Base-by-base conservation (phyloP, 2,888 invertebrate genomes). In the Xylophagus ater region DNA sequence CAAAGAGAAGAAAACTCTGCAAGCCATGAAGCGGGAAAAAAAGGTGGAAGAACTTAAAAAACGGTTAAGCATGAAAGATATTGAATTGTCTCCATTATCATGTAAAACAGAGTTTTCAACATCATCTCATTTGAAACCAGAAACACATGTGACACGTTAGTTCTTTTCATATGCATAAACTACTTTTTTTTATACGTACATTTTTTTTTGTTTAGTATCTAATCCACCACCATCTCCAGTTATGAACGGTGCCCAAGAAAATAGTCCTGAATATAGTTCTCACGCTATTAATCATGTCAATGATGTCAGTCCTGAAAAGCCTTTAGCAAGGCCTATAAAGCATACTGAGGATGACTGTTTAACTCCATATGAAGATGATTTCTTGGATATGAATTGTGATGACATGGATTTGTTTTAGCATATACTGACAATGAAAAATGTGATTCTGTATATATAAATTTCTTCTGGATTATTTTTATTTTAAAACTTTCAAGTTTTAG, bases 181-280 rank as follows among this genome's bases (percentile, higher is more conserved):
- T 7, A 21, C 9, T 7, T 21, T 21, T 21, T 9, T 21, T 7
- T 9, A 21, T 21, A 21, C 9, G 9, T 9, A 21, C 21, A 21
- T 21, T 21, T n/a, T 40, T 38, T 34, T 28, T 37, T 18, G 44
- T 48, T 26, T 28, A 60, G 63, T 65, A 39, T 65, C 65, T 2
- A 85, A 85, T 66, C 85, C 85, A 31, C 85, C 85, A 9, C 85
- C 85, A 4, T 85, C 84, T 18, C 85, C 85, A 1, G 85, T 78
- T 21, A 83, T 81, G 0, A 81, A 81, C 58, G 75, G 77, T 12
- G 60, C 65, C 4, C 73, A 74, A 42, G 76, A 74, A 29, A 69
- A 74, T 53, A 78, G 77, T 47, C 75, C 75, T 40, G 80, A 79
- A 54, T 73, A 73, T n/a, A 73, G 72, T 56, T 65, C 66, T 1